phyloP scores from a whole-genome alignment of 2,797 vertebrate genomes.

The Meda fulgida region DNA sequence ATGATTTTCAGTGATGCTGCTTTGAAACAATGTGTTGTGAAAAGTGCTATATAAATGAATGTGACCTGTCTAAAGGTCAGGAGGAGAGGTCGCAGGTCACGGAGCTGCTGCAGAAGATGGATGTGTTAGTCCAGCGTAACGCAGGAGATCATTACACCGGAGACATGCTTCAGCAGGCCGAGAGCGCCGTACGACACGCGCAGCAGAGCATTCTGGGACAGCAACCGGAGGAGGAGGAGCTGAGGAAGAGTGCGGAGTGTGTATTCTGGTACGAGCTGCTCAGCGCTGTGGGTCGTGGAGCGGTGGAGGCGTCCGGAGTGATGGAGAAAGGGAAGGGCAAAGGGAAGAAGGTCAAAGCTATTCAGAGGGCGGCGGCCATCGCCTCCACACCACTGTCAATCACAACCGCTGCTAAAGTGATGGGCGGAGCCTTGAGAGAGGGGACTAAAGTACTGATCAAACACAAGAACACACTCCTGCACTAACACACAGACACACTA shows the following conservation, averaged over 20 bases:
- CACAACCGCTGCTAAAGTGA: conserved; percentile 70
- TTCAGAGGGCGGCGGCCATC: conserved; percentile 74
- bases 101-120: conserved; percentile 74
- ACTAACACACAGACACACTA: conserved; percentile 14
- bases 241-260: conserved; percentile 69
- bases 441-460: conserved; percentile 77
- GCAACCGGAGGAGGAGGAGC: conserved; percentile 53
- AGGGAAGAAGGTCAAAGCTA: conserved; percentile 74
- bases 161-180: conserved; percentile 70
- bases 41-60: not conserved
- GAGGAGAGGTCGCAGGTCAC: conserved; percentile 64
- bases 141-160: conserved; percentile 71
- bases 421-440: conserved; percentile 79
- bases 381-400: conserved; percentile 74
- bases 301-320: conserved; percentile 76
- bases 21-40: not conserved
- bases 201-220: conserved; percentile 67
- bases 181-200: conserved; percentile 62
- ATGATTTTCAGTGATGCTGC: not conserved
- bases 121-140: conserved; percentile 68
- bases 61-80: not conserved
- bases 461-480: conserved; percentile 73
- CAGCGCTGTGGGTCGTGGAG: conserved; percentile 76
- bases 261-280: conserved; percentile 80
- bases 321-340: conserved; percentile 73